These are phyloP conservation scores for Papilio helenus DNA, from an alignment of 1,140 invertebrate genomes.

Conservation along the genomic window DNA sequence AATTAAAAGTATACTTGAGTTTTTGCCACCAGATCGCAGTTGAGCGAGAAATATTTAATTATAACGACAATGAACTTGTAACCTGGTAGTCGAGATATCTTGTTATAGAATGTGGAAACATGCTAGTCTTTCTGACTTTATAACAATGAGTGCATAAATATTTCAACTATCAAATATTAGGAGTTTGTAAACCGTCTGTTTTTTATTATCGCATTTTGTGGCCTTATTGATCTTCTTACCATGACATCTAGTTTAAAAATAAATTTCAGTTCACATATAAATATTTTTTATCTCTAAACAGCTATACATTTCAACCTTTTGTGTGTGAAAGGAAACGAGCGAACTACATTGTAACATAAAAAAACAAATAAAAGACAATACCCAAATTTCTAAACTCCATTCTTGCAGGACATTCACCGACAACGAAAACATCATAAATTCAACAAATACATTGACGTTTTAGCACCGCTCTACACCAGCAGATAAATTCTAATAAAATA, in stretches of 20 bases:
- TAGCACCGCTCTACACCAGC: constrained; percentile 30
- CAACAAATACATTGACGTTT: constrained; percentile 36
- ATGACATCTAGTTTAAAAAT: too few relatives aligned
- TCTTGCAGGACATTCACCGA: constrained; percentile 29
- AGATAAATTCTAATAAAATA: constrained; percentile 40
- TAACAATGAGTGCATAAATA: not conserved
- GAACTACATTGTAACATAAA: not conserved
- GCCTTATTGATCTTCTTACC: too few relatives aligned
- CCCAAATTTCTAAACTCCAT: not conserved
- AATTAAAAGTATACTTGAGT: constrained; percentile 75
- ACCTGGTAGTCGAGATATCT: not conserved
- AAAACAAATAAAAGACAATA: not conserved
- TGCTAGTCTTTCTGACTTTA: not conserved
- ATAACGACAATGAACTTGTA: constrained; percentile 47
- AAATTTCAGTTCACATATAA: too few relatives aligned
- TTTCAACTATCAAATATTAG: not conserved
- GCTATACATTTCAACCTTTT: too few relatives aligned
- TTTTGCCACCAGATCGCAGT: constrained; percentile 67
- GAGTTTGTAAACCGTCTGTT: not conserved
- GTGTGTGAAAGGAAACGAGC: too few relatives aligned
- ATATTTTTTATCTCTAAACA: too few relatives aligned
- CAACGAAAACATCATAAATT: constrained; percentile 35
- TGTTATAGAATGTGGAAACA: not conserved
- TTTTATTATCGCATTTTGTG: too few relatives aligned
- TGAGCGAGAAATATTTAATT: constrained; percentile 70